These are phyloP conservation scores for Lasioglossum malachurum DNA, from an alignment of 2,888 invertebrate species.

Conservation along the genomic window DNA sequence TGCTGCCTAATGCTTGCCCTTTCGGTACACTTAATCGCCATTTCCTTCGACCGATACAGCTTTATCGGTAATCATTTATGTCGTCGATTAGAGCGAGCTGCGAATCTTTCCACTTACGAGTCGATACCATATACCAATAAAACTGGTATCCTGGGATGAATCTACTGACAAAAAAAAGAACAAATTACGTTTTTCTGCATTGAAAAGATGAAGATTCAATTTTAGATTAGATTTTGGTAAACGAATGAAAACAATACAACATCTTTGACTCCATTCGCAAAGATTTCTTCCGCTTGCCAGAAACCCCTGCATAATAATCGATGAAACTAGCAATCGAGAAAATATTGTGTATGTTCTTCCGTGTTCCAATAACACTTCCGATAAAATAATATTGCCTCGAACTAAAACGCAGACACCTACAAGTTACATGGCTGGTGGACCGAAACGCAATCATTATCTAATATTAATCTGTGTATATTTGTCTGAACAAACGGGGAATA, in stretches of 20 bases:
- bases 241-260: background rate
- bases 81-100: background rate
- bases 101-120: background rate
- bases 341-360: background rate
- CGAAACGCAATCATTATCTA: background rate
- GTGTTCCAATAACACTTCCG: background rate
- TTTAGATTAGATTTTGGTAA: background rate
- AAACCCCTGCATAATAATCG: no score
- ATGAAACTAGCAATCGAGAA: background rate
- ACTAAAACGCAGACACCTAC: background rate
- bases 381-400: background rate
- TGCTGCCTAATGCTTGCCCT: conserved; percentile 5
- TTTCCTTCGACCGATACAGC: background rate
- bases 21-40: conserved; percentile 6
- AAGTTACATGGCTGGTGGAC: background rate
- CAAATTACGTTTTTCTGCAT: no score
- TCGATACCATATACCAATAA: background rate
- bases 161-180: no score
- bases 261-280: no score
- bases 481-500: background rate
- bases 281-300: no score
- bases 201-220: background rate
- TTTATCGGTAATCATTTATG: background rate
- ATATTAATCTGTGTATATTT: background rate
- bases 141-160: no score